Evolutionary conservation across 92 coral and sea anemone species (phyloP).

Genomic region (Siderastrea radians): DNA sequence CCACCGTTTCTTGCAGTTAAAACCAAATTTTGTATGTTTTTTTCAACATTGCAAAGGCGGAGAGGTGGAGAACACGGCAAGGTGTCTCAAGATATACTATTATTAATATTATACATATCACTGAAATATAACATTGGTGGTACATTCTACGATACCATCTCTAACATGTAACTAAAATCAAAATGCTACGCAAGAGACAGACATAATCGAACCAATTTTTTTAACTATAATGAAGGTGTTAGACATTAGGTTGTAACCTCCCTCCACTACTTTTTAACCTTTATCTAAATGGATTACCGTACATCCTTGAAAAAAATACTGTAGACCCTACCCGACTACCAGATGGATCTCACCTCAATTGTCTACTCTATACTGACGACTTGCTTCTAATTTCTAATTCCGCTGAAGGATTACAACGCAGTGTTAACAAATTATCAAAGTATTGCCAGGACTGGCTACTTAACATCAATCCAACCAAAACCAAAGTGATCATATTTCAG

Average conservation of each 20-base stretch:
- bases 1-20: too few species aligned
- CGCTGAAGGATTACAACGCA: conserved; percentile 50
- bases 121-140: conserved; percentile 53
- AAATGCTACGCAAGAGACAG: conserved; percentile 17
- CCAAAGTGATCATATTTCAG: conserved; percentile 36
- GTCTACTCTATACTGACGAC: conserved; percentile 49
- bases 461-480: too few species aligned
- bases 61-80: too few species aligned
- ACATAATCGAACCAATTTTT: conserved; percentile 35
- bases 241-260: conserved; percentile 66
- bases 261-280: conserved; percentile 49
- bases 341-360: conserved; percentile 24
- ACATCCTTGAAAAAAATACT: not conserved
- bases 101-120: conserved; percentile 35
- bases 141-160: conserved; percentile 32
- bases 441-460: too few species aligned
- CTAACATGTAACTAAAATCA: conserved; percentile 47
- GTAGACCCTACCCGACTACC: conserved; percentile 43
- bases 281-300: conserved; percentile 44
- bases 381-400: conserved; percentile 39
- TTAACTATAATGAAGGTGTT: conserved; percentile 47
- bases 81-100: too few species aligned
- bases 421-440: conserved; percentile 8
- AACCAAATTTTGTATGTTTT: too few species aligned
- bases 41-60: too few species aligned